Base-by-base conservation (phyloP, 2,888 invertebrate genomes). In the Ganaspis brasiliensis region DNA sequence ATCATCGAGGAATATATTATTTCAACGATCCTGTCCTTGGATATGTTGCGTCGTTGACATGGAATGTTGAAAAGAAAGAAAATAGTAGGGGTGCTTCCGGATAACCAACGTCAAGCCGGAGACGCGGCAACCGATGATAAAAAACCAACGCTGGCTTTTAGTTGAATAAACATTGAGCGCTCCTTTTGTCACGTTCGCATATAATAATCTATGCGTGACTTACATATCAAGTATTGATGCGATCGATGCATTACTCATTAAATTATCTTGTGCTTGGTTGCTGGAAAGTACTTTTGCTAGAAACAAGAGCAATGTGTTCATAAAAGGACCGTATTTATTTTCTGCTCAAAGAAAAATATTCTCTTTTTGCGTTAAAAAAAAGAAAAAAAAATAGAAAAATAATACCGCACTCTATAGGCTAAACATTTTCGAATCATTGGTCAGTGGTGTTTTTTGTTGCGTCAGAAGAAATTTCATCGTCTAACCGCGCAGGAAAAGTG, bases 161-260 rank as follows among this genome's bases (percentile, higher is more conserved):
- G 87, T 81, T 85, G 85, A 83, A 86, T 85, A 87, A 89, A 89
- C 87, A 87, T 83, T 56, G 73, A 57, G 45, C 59, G 49, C 59
- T 72, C 40, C 8, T 52, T 72, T 75, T 78, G 61, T 78, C 75
- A 74, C 74, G 74, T 79, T 83, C 83, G 82, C 82, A 79, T 76
- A 71, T 82, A 83, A 85, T 82, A 84, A 84, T 85, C 80, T 82
- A 82, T 79, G 82, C 82, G 75, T 79, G 75, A 79, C 79, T 81
- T 81, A 77, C 73, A 79, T 80, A 56, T 52, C 57, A 75, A 78
- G 79, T 79, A 81, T 79, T 78, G 79, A 79, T 67, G 55, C 78
- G 77, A 81, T 81, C 72, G 74, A 79, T 78, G 79, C 16, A 40
- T 57, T 19, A 55, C 55, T 75, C 73, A 74, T 74, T 37, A 67